Conservation (phyloP, 2,888 invertebrate genomes). For the Watsonalla cultraria region DNA sequence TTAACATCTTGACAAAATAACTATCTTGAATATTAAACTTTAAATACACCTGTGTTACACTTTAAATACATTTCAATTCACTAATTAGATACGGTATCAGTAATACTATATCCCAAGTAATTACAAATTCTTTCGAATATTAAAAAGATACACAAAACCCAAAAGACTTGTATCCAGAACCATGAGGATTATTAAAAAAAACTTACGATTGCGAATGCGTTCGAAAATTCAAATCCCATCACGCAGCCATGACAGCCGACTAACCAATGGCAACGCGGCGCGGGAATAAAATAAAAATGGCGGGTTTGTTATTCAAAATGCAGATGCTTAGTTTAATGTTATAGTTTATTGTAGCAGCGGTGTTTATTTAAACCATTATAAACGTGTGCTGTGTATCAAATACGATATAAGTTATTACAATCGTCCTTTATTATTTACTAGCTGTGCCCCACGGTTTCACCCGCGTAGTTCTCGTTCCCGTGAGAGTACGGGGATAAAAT, state of each 20-base stretch:
- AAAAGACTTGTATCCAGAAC: neutral
- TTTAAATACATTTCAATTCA: neutral
- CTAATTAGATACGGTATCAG: neutral
- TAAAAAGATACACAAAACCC: neutral
- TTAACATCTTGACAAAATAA: too few species aligned
- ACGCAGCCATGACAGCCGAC: conserved; percentile 13
- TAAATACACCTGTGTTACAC: too few species aligned
- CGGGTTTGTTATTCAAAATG: conserved; percentile 25
- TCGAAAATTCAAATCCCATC: neutral
- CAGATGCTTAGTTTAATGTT: conserved; percentile 20
- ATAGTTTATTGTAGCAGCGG: conserved; percentile 22
- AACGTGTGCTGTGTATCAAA: conserved; percentile 18
- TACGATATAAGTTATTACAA: conserved; percentile 4
- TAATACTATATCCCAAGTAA: neutral
- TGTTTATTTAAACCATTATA: conserved; percentile 21
- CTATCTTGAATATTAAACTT: too few species aligned
- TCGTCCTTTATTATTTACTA: neutral
- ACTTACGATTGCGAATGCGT: neutral
- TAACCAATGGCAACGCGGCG: conserved; percentile 25
- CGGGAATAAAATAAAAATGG: conserved; percentile 31
- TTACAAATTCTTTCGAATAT: neutral
- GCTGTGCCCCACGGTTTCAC: too few species aligned
- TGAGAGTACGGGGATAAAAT: too few species aligned
- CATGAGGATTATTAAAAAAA: neutral
- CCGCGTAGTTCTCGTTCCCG: too few species aligned